phyloP scores from a whole-genome alignment of 2,797 vertebrate species.

The Pseudochirops cupreus region DNA sequence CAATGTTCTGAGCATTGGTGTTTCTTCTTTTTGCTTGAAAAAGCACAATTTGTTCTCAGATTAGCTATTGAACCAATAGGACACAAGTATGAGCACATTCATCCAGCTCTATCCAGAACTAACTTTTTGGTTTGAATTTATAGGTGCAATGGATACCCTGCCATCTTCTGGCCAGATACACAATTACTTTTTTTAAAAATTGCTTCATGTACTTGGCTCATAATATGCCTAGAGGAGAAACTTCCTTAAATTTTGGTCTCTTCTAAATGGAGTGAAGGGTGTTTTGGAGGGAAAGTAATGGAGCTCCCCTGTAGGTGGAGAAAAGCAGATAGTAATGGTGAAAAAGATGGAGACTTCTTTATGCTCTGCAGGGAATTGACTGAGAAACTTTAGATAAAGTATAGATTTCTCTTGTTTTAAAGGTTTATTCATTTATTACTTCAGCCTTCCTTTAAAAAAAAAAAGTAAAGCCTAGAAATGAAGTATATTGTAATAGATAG shows the following conservation, averaged over 20 bases:
- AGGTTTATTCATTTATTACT: neutral
- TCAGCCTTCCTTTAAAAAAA: neutral
- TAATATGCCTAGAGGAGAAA: neutral
- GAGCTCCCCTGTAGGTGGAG: no score
- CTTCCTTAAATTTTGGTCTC: no score
- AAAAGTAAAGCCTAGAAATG: neutral
- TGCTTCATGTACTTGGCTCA: neutral
- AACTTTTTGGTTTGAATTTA: no score
- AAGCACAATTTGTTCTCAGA: no score
- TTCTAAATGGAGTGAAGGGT: no score
- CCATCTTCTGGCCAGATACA: neutral
- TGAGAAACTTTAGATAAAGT: neutral
- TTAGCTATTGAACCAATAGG: no score
- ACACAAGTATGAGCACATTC: no score
- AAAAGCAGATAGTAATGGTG: no score
- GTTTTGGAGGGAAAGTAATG: neutral
- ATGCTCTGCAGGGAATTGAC: neutral
- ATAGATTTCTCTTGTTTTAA: neutral
- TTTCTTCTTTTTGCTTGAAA: no score
- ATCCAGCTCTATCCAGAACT: no score
- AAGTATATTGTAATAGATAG: neutral
- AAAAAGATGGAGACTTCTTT: neutral
- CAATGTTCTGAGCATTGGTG: no score
- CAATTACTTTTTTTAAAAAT: neutral
- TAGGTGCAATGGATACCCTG: neutral